phyloP scores from a whole-genome alignment of 1,140 invertebrate genomes.

The Cryptotermes secundus region DNA sequence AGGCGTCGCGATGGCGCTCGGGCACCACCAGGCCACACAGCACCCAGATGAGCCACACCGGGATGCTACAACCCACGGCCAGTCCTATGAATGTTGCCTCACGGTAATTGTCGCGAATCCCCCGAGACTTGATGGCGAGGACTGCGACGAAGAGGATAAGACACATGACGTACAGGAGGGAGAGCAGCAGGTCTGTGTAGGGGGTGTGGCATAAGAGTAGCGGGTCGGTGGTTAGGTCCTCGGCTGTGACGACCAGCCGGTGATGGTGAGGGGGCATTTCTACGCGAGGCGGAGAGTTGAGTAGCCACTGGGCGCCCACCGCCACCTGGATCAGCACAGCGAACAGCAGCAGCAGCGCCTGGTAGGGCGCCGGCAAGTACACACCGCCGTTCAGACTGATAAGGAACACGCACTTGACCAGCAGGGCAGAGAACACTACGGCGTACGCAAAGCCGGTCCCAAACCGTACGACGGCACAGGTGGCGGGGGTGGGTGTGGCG shows the following conservation, averaged over 20 bases:
- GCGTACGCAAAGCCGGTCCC: conserved; percentile 84
- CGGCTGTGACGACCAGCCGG: conserved; percentile 45
- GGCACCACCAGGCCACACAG: conserved; percentile 71
- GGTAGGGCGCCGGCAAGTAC: conserved; percentile 88
- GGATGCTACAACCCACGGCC: conserved; percentile 77
- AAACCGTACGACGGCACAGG: conserved; percentile 81
- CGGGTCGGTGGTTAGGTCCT: conserved; percentile 45
- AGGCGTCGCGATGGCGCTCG: conserved; percentile 78
- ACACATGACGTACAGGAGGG: conserved; percentile 79
- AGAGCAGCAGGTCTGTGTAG: conserved; percentile 70
- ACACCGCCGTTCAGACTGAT: conserved; percentile 88
- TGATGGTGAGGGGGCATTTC: conserved; percentile 35
- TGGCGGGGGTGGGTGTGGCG: conserved; percentile 73
- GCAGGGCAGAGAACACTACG: conserved; percentile 85
- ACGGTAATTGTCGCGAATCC: conserved; percentile 89
- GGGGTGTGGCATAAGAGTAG: conserved; percentile 61
- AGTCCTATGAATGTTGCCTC: conserved; percentile 88
- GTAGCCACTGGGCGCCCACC: conserved; percentile 84
- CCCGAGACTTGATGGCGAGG: conserved; percentile 78
- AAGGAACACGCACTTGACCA: conserved; percentile 93
- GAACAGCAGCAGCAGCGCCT: conserved; percentile 84
- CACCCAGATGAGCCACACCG: conserved; percentile 85
- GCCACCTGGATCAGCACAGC: conserved; percentile 86
- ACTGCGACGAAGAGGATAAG: conserved; percentile 81
- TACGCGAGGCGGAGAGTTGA: conserved; percentile 62